Conservation (phyloP, 2,113 vertebrate genomes). For the Bos javanicus region DNA sequence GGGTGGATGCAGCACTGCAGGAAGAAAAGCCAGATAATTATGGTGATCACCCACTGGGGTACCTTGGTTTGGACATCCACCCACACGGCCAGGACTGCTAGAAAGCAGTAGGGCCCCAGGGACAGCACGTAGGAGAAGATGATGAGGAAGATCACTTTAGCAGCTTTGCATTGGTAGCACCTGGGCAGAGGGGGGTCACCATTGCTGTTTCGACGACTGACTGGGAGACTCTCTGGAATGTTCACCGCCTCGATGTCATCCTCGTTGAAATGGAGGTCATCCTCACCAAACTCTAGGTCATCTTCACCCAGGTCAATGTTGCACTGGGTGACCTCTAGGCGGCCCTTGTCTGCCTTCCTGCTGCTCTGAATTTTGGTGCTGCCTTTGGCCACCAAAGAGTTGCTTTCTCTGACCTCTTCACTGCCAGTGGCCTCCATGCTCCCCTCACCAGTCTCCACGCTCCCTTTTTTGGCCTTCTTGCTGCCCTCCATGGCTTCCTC, state of each 20-base stretch:
- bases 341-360: background rate
- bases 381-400: background rate
- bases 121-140: conserved; percentile 90
- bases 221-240: background rate
- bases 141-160: conserved; percentile 90
- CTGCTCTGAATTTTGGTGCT: background rate
- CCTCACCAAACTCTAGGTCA: conserved; percentile 43
- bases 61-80: conserved; percentile 72
- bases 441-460: background rate
- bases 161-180: conserved; percentile 89
- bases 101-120: conserved; percentile 89
- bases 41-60: conserved; percentile 86
- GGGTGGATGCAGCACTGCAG: conserved; percentile 91
- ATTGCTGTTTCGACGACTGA: conserved; percentile 59
- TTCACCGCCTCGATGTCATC: conserved; percentile 55
- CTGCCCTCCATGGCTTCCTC: background rate
- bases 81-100: conserved; percentile 82
- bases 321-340: conserved; percentile 38
- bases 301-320: conserved; percentile 65
- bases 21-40: conserved; percentile 90
- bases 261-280: conserved; percentile 36
- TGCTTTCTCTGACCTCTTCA: background rate
- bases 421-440: background rate
- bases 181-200: conserved; percentile 45
- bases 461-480: background rate